Evolutionary conservation across 2,113 vertebrate species (phyloP), one percentile per base, ranked within the genome.

Genomic region (Kryptolebias marmoratus): DNA sequence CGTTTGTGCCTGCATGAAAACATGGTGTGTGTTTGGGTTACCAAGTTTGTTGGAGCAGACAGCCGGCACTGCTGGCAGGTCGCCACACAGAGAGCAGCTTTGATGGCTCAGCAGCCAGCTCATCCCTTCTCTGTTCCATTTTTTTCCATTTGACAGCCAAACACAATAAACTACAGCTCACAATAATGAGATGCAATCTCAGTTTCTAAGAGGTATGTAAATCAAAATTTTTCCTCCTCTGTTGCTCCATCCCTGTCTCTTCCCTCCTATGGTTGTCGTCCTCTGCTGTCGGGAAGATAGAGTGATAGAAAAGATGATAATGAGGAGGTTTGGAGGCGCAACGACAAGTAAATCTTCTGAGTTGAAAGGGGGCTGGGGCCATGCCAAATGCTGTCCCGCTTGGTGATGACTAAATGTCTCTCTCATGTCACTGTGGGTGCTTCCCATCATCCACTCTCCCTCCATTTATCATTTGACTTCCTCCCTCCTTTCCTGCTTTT

Each of bases 141-240:
- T 79, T 48, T 56, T 70, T 52, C 58, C 31, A 73, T 79, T 75
- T 86, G 82, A 84, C 79, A 80, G 65, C 59, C 71, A 84, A 79
- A 80, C 67, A 83, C 74, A 83, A 89, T 88, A 89, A 90, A 89
- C 81, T 69, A 88, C 50, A 49, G 77, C 62, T 70, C 60, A 73
- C 70, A 79, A 77, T 89, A 86, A 90, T 90, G 85, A 85, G 83
- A 90, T 77, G 85, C 70, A 32, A 75, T 82, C 74, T 77, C 69
- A 75, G 74, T 90, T 89, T 88, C 75, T 45, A 70, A 70, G 69
- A 72, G 59, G 57, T 76, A 72, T 83, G 75, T 85, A 89, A 90
- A 92, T 90, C 85, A 75, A 73, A 60, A 48, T 55, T 77, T 60
- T 42, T 71, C 59, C 58, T 27, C 49, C 42, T 63, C 64, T 59